Base-by-base conservation (phyloP, 2,113 vertebrate genomes). In the Callorhinus ursinus region DNA sequence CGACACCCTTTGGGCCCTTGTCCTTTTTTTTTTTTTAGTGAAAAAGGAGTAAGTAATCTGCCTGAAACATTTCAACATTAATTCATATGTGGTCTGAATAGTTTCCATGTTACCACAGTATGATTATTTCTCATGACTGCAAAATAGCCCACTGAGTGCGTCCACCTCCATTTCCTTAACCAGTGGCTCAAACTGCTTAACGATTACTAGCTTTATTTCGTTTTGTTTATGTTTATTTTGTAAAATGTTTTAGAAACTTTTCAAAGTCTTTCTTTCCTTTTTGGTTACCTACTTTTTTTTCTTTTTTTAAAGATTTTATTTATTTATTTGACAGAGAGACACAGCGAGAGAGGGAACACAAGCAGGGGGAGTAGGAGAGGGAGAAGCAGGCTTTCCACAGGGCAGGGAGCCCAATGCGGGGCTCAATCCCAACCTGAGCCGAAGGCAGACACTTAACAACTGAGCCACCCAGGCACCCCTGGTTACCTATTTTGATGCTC, bases 151-250 rank as follows among this genome's bases (percentile, higher is more conserved):
- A 82, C 86, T 3, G 9, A 86, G n/a, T 22, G 24, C 7, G 92
- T 69, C 71, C 24, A 90, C n/a, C 51, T 95, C 46, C 21, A 5
- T 57, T 90, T 93, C 88, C 83, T 93, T 92, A 91, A 86, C n/a
- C 42, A 95, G 49, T 31, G 31, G 13, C 57, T 65, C 42, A 84
- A 61, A 88, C 10, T 24, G 12, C 46, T 93, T 53, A 82, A 86
- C 0, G 55, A 76, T 55, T 51, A 39, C 5, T 61, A 49, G 61
- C 36, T 61, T 92, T 79, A 92, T 49, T 87, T 90, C 76, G 21
- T 74, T 72, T 42, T 18, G 16, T 71, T 15, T 53, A 63, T 71
- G 59, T 57, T 95, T 79, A 94, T 63, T 88, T 90, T 81, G 26
- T 76, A 76, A 77, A 74, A 24, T 55, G 77, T 12, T 94, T 71